Evolutionary conservation across 2,888 invertebrate genomes (phyloP).

Genomic region (Blastobasis lacticolella): DNA sequence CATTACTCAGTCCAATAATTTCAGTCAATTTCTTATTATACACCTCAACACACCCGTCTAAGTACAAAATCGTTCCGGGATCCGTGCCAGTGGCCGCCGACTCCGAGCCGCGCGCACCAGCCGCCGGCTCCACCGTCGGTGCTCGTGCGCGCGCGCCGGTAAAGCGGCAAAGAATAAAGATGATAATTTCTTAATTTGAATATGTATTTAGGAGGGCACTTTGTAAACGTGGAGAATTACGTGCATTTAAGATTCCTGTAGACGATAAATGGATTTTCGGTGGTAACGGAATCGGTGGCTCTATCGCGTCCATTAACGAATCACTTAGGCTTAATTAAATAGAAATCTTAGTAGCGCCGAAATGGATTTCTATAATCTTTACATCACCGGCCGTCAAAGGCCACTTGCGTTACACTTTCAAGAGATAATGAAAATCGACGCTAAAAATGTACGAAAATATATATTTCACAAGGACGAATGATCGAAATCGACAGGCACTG

Average conservation of each 20-base stretch:
- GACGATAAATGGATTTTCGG: slow-evolving; percentile 29
- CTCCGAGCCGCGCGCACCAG: neutral
- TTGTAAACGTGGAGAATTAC: slow-evolving; percentile 35
- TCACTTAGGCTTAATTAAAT: slow-evolving; percentile 43
- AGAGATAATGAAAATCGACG: no score
- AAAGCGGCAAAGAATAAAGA: slow-evolving; percentile 21
- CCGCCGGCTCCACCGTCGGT: neutral
- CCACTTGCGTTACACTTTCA: neutral
- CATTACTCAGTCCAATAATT: slow-evolving; percentile 71
- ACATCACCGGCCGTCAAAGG: neutral
- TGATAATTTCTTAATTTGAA: slow-evolving; percentile 39
- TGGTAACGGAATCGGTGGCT: slow-evolving; percentile 28
- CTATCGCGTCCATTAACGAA: slow-evolving; percentile 40
- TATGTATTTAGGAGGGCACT: slow-evolving; percentile 29
- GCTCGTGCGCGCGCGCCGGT: slow-evolving; percentile 10
- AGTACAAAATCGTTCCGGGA: slow-evolving; percentile 57
- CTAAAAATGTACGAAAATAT: neutral
- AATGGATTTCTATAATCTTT: slow-evolving; percentile 24
- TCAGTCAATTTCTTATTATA: slow-evolving; percentile 72
- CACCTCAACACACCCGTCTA: slow-evolving; percentile 57
- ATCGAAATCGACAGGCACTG: slow-evolving; percentile 30
- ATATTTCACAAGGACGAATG: neutral
- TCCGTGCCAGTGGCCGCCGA: slow-evolving; percentile 33
- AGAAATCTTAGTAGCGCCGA: slow-evolving; percentile 30
- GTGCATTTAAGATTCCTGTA: slow-evolving; percentile 33